Evolutionary conservation across 2,113 vertebrate species (phyloP), one percentile per base, ranked within the genome.

Genomic region (Nematolebias whitei): DNA sequence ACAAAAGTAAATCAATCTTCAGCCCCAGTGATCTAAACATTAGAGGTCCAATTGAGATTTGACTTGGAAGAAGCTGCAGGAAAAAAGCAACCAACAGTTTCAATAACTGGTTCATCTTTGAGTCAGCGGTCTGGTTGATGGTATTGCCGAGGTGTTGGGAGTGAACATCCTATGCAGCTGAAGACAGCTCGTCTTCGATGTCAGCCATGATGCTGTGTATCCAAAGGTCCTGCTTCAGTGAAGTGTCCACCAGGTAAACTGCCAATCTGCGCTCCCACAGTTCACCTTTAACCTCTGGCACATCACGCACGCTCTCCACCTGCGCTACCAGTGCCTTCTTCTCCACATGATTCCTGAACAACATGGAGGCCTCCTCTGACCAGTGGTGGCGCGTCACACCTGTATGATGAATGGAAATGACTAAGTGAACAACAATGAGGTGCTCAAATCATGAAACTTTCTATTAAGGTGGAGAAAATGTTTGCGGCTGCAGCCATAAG

Each of bases 281-380:
- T 47, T 93, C 87, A 19, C 64, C 63, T 39, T 64, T 74, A 10
- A 24, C 63, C 18, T 81, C 82, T 1, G 85, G 11, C 12, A 82
- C 87, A 38, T 95, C 92, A 39, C 88, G 82, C 44, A 96, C 85
- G 2, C 93, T 73, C 73, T 95, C 91, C 65, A 99, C 90, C 72
- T 94, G 87, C 1, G 97, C 96, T 23, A 98, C 96, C 75, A 98
- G 88, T 0, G 96, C 91, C 62, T 92, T 95, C 67, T 93, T 94
- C 90, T 98, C 97, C 58, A 98, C 95, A 1, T 98, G 95, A 85
- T 95, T 96, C 68, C 97, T 93, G 88, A 99, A 99, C 6, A 98
- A 88, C 86, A 96, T 94, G 0, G 95, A 94, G 10, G 95, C 92
- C 74, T 96, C 96, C 82, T 98, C 96, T 10, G 95, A 94, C 97